Evolutionary conservation across 2,888 invertebrate genomes (phyloP).

Genomic region (Eumerus sabulonum): DNA sequence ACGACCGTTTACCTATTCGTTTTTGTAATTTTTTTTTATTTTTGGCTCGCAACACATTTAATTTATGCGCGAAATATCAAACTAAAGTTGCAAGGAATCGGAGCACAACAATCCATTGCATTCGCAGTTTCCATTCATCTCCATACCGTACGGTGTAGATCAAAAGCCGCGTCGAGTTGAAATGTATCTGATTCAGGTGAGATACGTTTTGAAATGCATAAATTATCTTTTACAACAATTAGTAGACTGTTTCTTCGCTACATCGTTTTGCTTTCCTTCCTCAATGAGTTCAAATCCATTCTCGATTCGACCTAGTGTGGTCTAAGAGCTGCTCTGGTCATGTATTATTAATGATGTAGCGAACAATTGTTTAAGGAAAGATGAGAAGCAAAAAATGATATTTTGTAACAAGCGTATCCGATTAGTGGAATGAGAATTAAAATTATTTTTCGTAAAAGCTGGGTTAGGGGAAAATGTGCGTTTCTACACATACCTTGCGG

Average conservation of each 20-base stretch:
- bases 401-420: conserved; percentile 27
- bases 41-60: conserved; percentile 5
- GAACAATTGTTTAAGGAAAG: conserved; percentile 44
- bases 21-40: conserved; percentile 1
- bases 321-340: conserved; percentile 23
- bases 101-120: conserved; percentile 52
- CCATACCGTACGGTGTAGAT: conserved; percentile 7
- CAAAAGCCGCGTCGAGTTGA: conserved; percentile 21
- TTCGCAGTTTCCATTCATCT: conserved; percentile 34
- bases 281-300: too few relatives aligned
- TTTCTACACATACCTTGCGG: conserved; percentile 32
- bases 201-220: conserved; percentile 52
- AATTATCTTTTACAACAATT: conserved; percentile 54
- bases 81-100: conserved; percentile 59
- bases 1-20: conserved; percentile 16
- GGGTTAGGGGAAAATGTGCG: conserved; percentile 2
- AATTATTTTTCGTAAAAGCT: conserved; percentile 4
- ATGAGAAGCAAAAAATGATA: conserved; percentile 7
- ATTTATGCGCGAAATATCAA: conserved; percentile 55
- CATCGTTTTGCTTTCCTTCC: not conserved
- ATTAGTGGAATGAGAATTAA: conserved; percentile 6
- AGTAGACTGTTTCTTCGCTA: conserved; percentile 19
- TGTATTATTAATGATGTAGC: conserved; percentile 48
- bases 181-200: conserved; percentile 68
- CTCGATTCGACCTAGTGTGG: conserved; percentile 7